A percentile compares a stretch with the other conserved stretches of the same genome.
Conservation (phyloP, 2,888 invertebrate genomes). For the Apamea monoglypha region DNA sequence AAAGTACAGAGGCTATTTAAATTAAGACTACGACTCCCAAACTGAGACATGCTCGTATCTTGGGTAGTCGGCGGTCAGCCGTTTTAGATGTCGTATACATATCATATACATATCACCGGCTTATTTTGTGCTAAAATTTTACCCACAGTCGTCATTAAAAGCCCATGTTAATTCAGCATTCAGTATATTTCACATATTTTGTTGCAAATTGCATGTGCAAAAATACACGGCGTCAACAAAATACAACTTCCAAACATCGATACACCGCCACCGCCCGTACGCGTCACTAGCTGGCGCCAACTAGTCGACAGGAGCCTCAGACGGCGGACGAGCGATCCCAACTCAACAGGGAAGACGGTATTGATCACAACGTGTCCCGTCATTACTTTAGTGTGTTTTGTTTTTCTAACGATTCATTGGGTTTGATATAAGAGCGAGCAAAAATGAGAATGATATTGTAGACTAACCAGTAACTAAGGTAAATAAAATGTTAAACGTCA, state of each 20-base stretch:
- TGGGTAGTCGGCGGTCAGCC: too few species aligned
- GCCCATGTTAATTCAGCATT: background rate
- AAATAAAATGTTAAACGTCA: background rate
- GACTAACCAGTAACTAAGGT: background rate
- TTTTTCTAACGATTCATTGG: conserved; percentile 15
- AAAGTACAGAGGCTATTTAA: too few species aligned
- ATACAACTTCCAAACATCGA: conserved; percentile 23
- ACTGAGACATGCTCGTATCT: too few species aligned
- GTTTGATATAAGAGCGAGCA: conserved; percentile 1
- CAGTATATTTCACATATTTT: background rate
- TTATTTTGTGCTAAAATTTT: too few species aligned
- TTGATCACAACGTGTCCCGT: conserved; percentile 53
- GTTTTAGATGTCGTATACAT: too few species aligned
- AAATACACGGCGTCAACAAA: background rate
- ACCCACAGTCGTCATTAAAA: background rate
- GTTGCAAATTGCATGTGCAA: background rate
- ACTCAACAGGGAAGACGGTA: conserved; percentile 53
- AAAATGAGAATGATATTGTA: background rate
- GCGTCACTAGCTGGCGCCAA: conserved; percentile 56
- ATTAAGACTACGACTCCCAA: too few species aligned
- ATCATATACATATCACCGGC: too few species aligned
- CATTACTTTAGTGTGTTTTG: conserved; percentile 36
- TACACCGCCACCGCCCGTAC: background rate
- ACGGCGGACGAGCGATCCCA: conserved; percentile 42
- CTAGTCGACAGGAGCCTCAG: conserved; percentile 52